Percentiles rank a stretch among this genome's conserved stretches.
These are phyloP conservation scores for Petrocephalus schoutedeni DNA, from an alignment of 2,797 vertebrate species.

Conservation along the genomic window DNA sequence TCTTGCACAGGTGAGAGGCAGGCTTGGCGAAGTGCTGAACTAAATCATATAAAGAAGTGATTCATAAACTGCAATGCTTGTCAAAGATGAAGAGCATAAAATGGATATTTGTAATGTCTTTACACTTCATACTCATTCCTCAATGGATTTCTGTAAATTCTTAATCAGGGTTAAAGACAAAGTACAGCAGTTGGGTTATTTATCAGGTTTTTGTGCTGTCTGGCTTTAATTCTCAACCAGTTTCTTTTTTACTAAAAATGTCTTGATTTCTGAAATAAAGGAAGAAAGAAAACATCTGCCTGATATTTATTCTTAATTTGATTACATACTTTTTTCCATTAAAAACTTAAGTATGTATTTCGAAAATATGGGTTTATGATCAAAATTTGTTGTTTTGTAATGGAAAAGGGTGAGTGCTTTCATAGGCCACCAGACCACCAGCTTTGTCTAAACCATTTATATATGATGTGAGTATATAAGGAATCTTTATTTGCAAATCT, in stretches of 20 bases:
- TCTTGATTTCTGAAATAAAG: slow-evolving; percentile 12
- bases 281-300: slow-evolving; percentile 2
- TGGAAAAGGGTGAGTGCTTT: neutral
- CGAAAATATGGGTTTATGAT: neutral
- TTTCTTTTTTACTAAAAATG: neutral
- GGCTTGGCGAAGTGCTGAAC: neutral
- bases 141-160: neutral
- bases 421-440: neutral
- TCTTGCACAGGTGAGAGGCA: neutral
- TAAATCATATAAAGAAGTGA: neutral
- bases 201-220: neutral
- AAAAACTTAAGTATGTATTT: neutral
- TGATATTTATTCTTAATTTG: neutral
- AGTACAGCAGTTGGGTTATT: neutral
- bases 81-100: neutral
- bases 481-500: neutral
- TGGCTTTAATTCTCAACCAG: neutral
- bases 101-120: neutral
- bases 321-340: neutral
- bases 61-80: neutral
- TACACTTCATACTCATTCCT: neutral
- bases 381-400: neutral
- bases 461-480: neutral
- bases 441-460: neutral
- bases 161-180: neutral